Evolutionary conservation across 2,888 invertebrate genomes (phyloP), one percentile per base, ranked within the genome.

Genomic region (Polia nebulosa): DNA sequence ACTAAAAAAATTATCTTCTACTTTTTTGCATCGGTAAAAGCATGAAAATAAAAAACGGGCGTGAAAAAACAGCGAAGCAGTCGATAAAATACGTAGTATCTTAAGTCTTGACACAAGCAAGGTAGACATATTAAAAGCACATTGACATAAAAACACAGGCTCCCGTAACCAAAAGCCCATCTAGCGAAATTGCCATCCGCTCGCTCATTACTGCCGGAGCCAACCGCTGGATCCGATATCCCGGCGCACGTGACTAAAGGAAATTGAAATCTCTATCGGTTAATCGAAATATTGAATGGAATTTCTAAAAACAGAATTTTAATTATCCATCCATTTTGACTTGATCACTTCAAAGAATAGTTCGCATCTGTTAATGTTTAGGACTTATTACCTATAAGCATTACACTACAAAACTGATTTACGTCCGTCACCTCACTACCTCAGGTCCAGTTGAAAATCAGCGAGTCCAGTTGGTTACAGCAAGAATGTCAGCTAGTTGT

Each of bases 201-300:
- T 89, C 88, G 87, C 95, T 95, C 95, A 95, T 95, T 95, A 95
- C 95, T 88, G 92, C 88, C 89, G 91, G 93, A 92, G 93, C 92
- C 91, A 90, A 92, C 94, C 94, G 91, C 94, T 91, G 91, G 93
- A 92, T 93, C 92, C 91, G 94, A 94, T 94, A 94, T 93, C 93
- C 92, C 91, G 79, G 88, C 89, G 93, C 94, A 93, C 94, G 95
- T 95, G 95, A 94, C 95, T 93, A 90, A 92, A 90, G 95, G 95
- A 95, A 95, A 95, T 95, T 95, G 95, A 95, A 95, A 95, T 93
- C 93, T 94, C 94, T 94, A 95, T 94, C 94, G 93, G 92, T 91
- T 95, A 91, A 95, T 95, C 93, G 94, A 93, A 94, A 94, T 94
- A 94, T 92, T 93, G 86, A 92, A 94, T 93, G 86, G 86, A 87